A percentile compares a stretch with the other conserved stretches of the same genome.
Conservation (phyloP, 1,140 invertebrate species). For the Adoxophyes honmai region DNA sequence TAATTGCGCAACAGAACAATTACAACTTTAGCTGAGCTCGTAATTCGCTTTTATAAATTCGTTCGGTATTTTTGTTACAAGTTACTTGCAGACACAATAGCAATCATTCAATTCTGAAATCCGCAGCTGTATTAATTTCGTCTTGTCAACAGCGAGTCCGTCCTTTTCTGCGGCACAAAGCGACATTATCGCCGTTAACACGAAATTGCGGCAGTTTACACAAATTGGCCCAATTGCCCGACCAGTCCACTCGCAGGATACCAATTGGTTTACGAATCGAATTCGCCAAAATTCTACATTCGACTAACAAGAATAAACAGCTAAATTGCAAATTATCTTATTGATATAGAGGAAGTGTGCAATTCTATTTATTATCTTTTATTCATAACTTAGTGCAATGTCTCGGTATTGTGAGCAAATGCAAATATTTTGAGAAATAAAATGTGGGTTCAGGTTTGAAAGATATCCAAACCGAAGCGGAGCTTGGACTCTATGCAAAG, state of each 20-base stretch:
- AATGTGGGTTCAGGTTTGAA: no score
- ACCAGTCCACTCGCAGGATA: constrained; percentile 27
- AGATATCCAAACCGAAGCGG: no score
- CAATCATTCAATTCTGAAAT: neutral
- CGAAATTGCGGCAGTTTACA: constrained; percentile 30
- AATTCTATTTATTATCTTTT: no score
- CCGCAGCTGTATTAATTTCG: neutral
- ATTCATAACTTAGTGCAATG: no score
- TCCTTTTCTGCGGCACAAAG: neutral
- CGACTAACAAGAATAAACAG: neutral
- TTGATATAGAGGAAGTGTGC: no score
- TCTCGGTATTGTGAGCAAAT: no score
- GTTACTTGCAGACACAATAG: neutral
- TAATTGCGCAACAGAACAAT: neutral
- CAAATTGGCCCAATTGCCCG: constrained; percentile 37
- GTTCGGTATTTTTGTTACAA: neutral
- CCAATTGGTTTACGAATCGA: constrained; percentile 39
- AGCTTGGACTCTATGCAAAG: no score
- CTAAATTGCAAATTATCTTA: neutral
- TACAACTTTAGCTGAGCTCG: no score
- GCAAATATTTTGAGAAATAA: no score
- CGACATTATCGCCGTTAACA: constrained; percentile 19
- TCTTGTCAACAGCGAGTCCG: neutral
- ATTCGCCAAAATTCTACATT: constrained; percentile 20
- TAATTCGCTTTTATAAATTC: no score